Evolutionary conservation across 2,113 vertebrate genomes (phyloP).

Genomic region (Passerina amoena): DNA sequence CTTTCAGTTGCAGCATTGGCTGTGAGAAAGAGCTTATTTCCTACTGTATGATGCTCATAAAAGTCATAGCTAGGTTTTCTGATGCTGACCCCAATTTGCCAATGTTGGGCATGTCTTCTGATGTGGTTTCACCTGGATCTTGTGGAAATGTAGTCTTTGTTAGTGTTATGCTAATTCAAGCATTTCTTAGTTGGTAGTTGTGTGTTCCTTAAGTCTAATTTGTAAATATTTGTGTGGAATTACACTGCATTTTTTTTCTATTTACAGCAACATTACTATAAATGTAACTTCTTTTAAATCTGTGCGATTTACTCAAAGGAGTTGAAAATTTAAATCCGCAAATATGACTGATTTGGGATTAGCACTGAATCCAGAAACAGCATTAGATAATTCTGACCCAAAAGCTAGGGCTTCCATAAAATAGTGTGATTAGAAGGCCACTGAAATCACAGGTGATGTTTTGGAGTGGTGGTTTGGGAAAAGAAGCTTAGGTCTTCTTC

Average conservation of each 20-base stretch:
- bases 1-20: background rate
- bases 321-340: background rate
- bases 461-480: background rate
- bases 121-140: background rate
- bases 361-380: background rate
- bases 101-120: fast-evolving
- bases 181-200: background rate
- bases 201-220: background rate
- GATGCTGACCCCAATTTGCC: background rate
- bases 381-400: background rate
- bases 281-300: background rate
- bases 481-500: background rate
- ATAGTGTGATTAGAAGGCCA: background rate
- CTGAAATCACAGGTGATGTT: background rate
- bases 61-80: background rate
- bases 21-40: background rate
- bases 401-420: background rate
- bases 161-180: background rate
- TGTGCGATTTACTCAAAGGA: background rate
- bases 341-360: background rate
- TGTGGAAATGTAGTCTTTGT: background rate
- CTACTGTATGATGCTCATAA: background rate
- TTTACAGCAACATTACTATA: background rate
- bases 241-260: background rate
- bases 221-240: background rate